Conservation (phyloP, 2,888 invertebrate species). For the Merodon equestris region DNA sequence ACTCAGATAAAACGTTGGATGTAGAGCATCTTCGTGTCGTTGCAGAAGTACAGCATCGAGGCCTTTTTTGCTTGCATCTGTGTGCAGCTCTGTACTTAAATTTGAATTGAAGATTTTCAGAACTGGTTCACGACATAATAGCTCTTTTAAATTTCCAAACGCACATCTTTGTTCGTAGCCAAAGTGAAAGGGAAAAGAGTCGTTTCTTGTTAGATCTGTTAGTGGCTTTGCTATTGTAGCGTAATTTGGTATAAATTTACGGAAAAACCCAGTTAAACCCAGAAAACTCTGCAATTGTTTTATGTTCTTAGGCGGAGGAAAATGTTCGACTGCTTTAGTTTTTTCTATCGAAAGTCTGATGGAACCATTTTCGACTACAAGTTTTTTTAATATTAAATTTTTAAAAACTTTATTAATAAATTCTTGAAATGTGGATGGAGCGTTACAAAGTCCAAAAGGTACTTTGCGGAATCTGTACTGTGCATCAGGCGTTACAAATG, state of each 20-base stretch:
- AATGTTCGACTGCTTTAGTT: too few relatives aligned
- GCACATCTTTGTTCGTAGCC: too few relatives aligned
- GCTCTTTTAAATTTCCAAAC: too few relatives aligned
- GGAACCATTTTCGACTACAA: background rate
- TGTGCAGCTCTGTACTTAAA: too few relatives aligned
- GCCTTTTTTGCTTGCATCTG: too few relatives aligned
- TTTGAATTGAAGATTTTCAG: too few relatives aligned
- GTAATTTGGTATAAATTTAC: background rate
- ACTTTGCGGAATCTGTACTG: background rate
- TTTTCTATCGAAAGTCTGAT: background rate
- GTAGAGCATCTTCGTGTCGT: background rate
- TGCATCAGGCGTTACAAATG: background rate
- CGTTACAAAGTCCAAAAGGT: slow-evolving; percentile 1
- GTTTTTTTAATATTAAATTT: background rate
- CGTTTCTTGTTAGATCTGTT: background rate
- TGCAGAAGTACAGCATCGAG: too few relatives aligned
- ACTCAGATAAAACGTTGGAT: background rate
- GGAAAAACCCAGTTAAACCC: too few relatives aligned
- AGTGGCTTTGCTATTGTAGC: background rate
- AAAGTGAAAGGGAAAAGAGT: too few relatives aligned
- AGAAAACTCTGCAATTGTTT: too few relatives aligned
- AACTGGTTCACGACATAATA: too few relatives aligned
- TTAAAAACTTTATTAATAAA: background rate
- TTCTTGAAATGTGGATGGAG: slow-evolving; percentile 3
- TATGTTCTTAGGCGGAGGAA: too few relatives aligned